Conservation (phyloP, 2,888 invertebrate genomes). For the Aphelenchoides bicaudatus region DNA sequence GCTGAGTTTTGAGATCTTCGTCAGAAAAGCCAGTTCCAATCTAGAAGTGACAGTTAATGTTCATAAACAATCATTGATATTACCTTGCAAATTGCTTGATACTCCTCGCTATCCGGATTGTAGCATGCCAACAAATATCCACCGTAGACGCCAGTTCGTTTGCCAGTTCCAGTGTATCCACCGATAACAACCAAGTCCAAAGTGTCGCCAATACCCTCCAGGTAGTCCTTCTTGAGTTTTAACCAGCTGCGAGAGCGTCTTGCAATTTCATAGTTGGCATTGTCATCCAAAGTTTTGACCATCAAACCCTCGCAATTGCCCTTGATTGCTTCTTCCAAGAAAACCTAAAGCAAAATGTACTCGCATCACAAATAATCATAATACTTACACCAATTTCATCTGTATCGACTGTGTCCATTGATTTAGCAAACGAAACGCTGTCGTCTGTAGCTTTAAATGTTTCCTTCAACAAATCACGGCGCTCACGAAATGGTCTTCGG, state of each 20-base stretch:
- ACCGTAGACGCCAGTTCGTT: conserved; percentile 85
- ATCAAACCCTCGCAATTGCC: conserved; percentile 97
- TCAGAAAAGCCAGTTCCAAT: conserved; percentile 92
- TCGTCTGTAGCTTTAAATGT: conserved; percentile 65
- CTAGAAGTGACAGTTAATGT: conserved; percentile 61
- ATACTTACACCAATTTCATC: conserved; percentile 94
- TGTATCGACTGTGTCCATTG: conserved; percentile 75
- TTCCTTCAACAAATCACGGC: conserved; percentile 66
- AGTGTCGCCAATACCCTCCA: conserved; percentile 92
- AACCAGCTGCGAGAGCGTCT: conserved; percentile 89
- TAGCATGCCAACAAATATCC: conserved; percentile 92
- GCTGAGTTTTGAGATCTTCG: conserved; percentile 76
- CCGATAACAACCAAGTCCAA: conserved; percentile 92
- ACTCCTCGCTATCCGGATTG: conserved; percentile 82
- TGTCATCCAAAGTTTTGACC: conserved; percentile 86
- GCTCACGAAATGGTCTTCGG: conserved; percentile 71
- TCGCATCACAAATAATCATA: too few relatives aligned
- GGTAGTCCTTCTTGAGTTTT: conserved; percentile 78
- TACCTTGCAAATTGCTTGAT: conserved; percentile 86
- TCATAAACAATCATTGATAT: conserved; percentile 17
- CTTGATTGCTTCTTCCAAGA: conserved; percentile 87
- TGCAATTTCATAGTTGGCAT: conserved; percentile 93
- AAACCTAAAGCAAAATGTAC: too few relatives aligned
- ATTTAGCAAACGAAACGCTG: conserved; percentile 81
- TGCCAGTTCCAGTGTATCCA: conserved; percentile 82